Conservation (phyloP, 2,797 vertebrate genomes). For the Sphenopsis melanotis region DNA sequence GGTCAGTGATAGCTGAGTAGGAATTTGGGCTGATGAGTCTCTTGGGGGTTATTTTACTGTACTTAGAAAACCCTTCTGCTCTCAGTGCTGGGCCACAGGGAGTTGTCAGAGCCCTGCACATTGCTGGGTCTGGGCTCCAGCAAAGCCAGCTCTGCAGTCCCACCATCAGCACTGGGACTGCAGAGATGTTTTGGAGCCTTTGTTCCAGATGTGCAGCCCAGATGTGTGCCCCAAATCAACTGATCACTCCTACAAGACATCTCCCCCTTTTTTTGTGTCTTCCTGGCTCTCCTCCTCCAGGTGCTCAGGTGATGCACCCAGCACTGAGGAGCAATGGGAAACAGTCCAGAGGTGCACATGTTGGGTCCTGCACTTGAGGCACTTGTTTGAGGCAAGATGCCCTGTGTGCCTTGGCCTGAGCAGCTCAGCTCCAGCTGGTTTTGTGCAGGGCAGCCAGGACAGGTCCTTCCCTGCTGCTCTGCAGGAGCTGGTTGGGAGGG, state of each 20-base stretch:
- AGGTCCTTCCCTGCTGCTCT: not conserved
- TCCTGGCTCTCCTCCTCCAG: not conserved
- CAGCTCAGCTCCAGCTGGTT: not conserved
- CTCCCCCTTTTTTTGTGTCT: not conserved
- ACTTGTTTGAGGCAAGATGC: not conserved
- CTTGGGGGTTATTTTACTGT: not conserved
- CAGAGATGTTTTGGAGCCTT: not conserved
- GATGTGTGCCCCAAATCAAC: not conserved
- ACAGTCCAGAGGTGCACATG: not conserved
- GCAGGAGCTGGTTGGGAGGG: not conserved
- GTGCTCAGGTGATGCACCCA: fast-evolving
- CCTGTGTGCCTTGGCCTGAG: not conserved
- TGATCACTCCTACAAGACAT: fast-evolving
- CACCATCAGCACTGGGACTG: fast-evolving
- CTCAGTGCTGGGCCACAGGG: not conserved
- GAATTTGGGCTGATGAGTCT: not conserved
- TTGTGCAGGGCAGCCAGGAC: not conserved
- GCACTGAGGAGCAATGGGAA: not conserved
- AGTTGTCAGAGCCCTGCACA: not conserved
- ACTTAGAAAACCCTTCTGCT: not conserved
- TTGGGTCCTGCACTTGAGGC: not conserved
- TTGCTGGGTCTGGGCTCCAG: not conserved
- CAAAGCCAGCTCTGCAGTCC: not conserved
- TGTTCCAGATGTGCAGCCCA: not conserved
- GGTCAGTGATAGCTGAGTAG: not conserved